Conservation (phyloP, 2,797 vertebrate species). For the Galagoides demidoff region DNA sequence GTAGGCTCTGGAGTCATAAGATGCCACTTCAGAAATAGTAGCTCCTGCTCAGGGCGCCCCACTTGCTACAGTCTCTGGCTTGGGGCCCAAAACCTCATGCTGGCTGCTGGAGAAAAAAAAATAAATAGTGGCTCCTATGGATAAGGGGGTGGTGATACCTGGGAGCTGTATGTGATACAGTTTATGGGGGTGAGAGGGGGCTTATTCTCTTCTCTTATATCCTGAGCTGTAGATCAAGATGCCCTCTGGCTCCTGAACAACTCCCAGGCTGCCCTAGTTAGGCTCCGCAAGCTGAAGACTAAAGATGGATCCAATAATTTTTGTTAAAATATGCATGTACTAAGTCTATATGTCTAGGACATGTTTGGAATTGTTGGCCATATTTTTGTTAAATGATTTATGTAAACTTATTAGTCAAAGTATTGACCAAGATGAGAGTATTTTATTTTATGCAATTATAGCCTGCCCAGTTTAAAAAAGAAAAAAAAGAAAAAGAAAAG, state of each 20-base stretch:
- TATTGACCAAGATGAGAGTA: not conserved
- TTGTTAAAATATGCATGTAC: not conserved
- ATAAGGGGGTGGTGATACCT: not conserved
- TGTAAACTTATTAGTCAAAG: constrained; percentile 16
- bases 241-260: not conserved
- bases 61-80: no score
- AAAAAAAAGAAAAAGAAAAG: not conserved
- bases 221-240: not conserved
- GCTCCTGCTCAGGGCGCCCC: not conserved
- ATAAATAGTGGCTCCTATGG: not conserved
- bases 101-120: no score
- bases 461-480: not conserved
- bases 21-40: not conserved
- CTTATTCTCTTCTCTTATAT: not conserved
- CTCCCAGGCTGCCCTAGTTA: not conserved
- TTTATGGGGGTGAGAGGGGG: not conserved
- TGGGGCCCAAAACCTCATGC: no score
- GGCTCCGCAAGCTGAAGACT: not conserved
- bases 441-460: constrained; percentile 40
- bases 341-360: not conserved
- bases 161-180: not conserved
- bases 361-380: constrained; percentile 29
- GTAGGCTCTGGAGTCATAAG: not conserved
- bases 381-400: not conserved
- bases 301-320: not conserved